Conservation (phyloP, 2,888 invertebrate genomes). For the Uropetala carovei region DNA sequence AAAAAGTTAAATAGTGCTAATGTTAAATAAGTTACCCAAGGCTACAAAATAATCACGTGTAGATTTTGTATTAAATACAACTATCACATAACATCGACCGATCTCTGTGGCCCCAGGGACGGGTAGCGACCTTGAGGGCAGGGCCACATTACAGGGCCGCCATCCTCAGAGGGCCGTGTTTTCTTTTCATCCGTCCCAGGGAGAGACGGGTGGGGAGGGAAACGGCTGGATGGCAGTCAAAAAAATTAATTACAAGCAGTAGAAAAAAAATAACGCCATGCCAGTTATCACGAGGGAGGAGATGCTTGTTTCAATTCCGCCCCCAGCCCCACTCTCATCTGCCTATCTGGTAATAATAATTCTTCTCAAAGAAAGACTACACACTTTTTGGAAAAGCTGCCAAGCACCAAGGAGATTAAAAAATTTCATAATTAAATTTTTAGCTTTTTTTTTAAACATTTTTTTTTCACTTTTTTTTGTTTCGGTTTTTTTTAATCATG, state of each 20-base stretch:
- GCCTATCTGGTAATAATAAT: constrained; percentile 62
- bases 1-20: constrained; percentile 70
- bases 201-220: constrained; percentile 63
- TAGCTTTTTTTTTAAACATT: constrained; percentile 33
- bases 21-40: constrained; percentile 71
- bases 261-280: constrained; percentile 62
- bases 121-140: constrained; percentile 11
- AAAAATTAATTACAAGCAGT: constrained; percentile 63
- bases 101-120: constrained; percentile 67
- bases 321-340: constrained; percentile 61
- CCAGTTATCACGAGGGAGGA: constrained; percentile 60
- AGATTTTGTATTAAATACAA: constrained; percentile 71
- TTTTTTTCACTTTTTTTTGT: constrained; percentile 48
- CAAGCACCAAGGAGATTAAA: constrained; percentile 64
- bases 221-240: constrained; percentile 61
- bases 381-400: constrained; percentile 64
- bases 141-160: background rate
- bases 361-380: constrained; percentile 63
- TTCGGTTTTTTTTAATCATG: constrained; percentile 37
- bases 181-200: constrained; percentile 48
- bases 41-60: constrained; percentile 71
- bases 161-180: background rate
- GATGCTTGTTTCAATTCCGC: constrained; percentile 49
- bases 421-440: constrained; percentile 64
- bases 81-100: constrained; percentile 71